Base-by-base conservation (phyloP, 92 coral and sea anemone genomes). In the Muricea muricata region DNA sequence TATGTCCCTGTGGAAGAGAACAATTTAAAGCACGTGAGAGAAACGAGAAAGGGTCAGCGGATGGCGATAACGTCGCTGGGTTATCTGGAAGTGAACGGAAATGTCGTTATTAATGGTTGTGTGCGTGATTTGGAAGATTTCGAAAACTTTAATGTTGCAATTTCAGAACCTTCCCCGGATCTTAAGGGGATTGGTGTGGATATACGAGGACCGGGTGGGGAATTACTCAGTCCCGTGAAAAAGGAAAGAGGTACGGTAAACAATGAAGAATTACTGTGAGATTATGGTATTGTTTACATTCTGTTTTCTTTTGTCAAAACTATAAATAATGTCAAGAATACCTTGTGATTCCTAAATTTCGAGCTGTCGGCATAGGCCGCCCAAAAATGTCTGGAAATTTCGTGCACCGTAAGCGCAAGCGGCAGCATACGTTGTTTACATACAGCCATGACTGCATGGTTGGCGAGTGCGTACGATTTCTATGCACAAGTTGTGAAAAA, bases 1-100 rank as follows among this genome's bases (percentile, higher is more conserved):
- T 42, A 76, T 21, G 81, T 65, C n/a, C 97, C 99, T 0, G 92
- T 91, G 39, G 99, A 93, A 70, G 90, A 94, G 23, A 90, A 90
- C 40, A 92, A 91, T 26, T 80, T 96, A 46, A 90, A 86, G 23
- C 94, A 96, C 76, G 89, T 89, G 20, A 87, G 90, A 30, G 93
- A 92, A 39, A 84, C 69, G 20, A 96, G 81, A 48, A 92, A 91
- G 65, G 91, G 98, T 20, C 94, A 92, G 61, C 65, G 63, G 46
- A 84, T 90, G 41, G 94, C 55, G 28, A 41, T 70, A 37, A 37
- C 69, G 25, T 78, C 3, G 12, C 37, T 18, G 71, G 84, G 61
- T 72, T 77, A 39, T 30, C 66, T 40, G 30, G 70, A 50, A 84
- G 63, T 39, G 31, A 87, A 25, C 81, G 71, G 75, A 26, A 55